Evolutionary conservation across 2,113 vertebrate genomes (phyloP).

Genomic region (Chloebia gouldiae): DNA sequence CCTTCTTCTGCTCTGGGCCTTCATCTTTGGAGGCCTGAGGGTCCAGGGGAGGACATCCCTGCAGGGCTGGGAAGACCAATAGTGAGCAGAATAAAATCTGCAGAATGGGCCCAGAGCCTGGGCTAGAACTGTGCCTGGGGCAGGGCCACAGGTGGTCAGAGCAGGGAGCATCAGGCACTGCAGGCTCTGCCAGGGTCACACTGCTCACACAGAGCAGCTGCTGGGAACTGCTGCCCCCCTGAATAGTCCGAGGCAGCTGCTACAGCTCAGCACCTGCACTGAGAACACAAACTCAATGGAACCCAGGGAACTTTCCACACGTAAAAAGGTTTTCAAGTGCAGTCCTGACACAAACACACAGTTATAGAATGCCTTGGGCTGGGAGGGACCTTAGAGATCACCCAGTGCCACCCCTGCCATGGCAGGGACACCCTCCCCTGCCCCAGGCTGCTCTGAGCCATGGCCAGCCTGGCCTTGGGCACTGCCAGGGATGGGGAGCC

Average conservation of each 20-base stretch:
- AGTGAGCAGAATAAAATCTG: accelerated
- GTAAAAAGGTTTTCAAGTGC: neutral
- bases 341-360: neutral
- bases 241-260: neutral
- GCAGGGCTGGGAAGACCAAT: neutral
- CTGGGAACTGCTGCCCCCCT: neutral
- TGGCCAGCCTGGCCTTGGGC: neutral
- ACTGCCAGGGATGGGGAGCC: neutral
- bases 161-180: neutral
- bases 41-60: neutral
- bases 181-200: neutral
- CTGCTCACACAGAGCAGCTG: neutral
- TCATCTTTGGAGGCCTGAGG: neutral
- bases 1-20: neutral
- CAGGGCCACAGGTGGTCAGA: neutral
- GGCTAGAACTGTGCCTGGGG: neutral
- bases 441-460: neutral
- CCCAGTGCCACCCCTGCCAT: neutral
- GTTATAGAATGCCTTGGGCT: neutral
- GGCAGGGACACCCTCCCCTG: neutral
- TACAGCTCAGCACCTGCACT: neutral
- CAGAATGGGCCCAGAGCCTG: neutral
- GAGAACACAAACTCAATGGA: accelerated
- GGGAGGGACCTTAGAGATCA: neutral
- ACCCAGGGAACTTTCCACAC: neutral